phyloP scores from a whole-genome alignment of 2,113 vertebrate species.

The Chaetura pelagica region DNA sequence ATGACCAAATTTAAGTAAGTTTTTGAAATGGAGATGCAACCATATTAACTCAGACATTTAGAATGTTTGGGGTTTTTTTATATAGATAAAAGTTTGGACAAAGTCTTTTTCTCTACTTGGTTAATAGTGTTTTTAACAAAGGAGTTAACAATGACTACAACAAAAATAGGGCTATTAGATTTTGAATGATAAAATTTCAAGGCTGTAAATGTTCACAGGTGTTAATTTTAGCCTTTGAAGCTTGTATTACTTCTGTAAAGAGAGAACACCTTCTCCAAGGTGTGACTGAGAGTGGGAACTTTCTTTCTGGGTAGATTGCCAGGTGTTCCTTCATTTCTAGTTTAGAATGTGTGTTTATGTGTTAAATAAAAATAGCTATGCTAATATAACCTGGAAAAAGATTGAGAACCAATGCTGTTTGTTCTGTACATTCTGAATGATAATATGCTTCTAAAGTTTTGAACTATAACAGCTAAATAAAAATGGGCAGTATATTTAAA shows the following conservation, averaged over 20 bases:
- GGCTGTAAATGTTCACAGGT: not conserved
- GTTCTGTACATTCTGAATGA: not conserved
- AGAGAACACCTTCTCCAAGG: not conserved
- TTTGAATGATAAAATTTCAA: not conserved
- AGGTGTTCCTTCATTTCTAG: not conserved
- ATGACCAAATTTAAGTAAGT: not conserved
- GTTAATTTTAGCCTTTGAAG: not conserved
- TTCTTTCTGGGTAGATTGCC: not conserved
- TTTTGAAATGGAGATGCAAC: not conserved
- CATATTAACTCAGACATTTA: not conserved
- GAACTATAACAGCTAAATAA: not conserved
- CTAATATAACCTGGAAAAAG: not conserved
- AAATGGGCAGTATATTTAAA: not conserved
- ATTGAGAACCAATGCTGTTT: not conserved
- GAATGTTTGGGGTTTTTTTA: not conserved
- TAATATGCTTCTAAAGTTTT: not conserved
- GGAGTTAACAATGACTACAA: not conserved
- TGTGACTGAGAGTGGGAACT: not conserved
- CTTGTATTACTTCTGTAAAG: not conserved
- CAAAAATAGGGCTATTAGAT: not conserved
- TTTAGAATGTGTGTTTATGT: not conserved
- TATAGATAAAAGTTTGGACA: not conserved
- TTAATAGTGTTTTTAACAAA: not conserved
- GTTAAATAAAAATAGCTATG: not conserved
- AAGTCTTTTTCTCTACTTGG: not conserved